Evolutionary conservation across 2,113 vertebrate species (phyloP).

Genomic region (Corvus cornix): DNA sequence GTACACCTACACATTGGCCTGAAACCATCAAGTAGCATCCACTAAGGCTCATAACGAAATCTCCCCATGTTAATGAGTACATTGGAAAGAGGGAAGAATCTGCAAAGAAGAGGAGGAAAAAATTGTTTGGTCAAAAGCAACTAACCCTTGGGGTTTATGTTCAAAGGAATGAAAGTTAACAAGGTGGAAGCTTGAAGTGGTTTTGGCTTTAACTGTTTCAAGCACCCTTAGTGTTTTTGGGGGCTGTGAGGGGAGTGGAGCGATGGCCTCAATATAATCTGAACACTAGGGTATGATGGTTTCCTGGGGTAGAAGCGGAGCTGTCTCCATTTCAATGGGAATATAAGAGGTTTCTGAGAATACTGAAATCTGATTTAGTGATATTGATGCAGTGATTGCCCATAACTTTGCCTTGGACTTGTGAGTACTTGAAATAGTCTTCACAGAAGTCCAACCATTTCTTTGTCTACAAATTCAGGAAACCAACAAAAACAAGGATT

Average conservation of each 20-base stretch:
- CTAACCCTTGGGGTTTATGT: constrained; percentile 27
- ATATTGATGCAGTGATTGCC: neutral
- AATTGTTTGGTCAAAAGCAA: constrained; percentile 41
- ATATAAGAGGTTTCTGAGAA: neutral
- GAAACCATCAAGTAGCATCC: constrained; percentile 52
- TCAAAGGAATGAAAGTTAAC: constrained; percentile 51
- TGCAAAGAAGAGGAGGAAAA: neutral
- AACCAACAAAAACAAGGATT: neutral
- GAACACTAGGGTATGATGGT: neutral
- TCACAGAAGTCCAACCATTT: neutral
- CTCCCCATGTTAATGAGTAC: constrained; percentile 37
- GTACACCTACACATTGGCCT: constrained; percentile 46
- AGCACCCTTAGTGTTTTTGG: neutral
- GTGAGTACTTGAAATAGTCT: neutral
- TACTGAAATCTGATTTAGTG: neutral
- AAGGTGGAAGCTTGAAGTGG: constrained; percentile 20
- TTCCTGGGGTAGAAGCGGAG: neutral
- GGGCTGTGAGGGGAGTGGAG: neutral
- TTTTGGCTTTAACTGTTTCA: constrained; percentile 31
- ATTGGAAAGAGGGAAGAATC: constrained; percentile 15
- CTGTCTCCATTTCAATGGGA: neutral
- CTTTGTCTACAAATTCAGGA: neutral
- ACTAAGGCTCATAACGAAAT: constrained; percentile 30
- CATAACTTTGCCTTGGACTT: neutral
- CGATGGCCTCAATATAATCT: neutral